Percentiles rank a stretch among this genome's conserved stretches.
Evolutionary conservation across 2,888 invertebrate genomes (phyloP).

Genomic region (Cecidostiba fungosa): DNA sequence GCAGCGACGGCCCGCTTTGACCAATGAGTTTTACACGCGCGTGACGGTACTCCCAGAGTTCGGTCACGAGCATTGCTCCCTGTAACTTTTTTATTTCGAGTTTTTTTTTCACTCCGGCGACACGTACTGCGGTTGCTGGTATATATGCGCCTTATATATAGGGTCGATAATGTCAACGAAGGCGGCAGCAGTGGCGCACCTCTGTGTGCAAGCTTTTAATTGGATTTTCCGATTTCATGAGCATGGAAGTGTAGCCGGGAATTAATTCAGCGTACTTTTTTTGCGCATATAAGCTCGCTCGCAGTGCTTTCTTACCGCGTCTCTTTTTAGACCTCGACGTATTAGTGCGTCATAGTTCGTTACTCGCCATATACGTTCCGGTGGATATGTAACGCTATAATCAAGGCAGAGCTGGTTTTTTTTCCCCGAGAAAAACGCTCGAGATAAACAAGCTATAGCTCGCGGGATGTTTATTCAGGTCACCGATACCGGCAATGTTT

Average conservation of each 20-base stretch:
- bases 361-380: background rate
- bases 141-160: background rate
- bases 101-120: background rate
- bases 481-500: background rate
- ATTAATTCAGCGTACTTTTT: slow-evolving; percentile 20
- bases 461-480: background rate
- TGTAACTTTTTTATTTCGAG: background rate
- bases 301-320: background rate
- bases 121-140: background rate
- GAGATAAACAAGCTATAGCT: background rate
- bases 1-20: slow-evolving; percentile 9
- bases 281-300: background rate
- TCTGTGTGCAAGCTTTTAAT: slow-evolving; percentile 14
- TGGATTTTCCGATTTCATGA: slow-evolving; percentile 38
- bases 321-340: background rate
- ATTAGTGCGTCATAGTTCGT: background rate
- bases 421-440: background rate
- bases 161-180: slow-evolving; percentile 16
- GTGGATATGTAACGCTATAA: background rate
- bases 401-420: background rate
- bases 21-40: slow-evolving; percentile 39
- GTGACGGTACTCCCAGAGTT: background rate
- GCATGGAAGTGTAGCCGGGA: background rate
- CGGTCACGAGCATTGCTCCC: slow-evolving; percentile 45
- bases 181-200: background rate